Percentiles rank a stretch among this genome's conserved stretches.
phyloP scores from a whole-genome alignment of 2,797 vertebrate species.

The Sebastes taczanowskii region DNA sequence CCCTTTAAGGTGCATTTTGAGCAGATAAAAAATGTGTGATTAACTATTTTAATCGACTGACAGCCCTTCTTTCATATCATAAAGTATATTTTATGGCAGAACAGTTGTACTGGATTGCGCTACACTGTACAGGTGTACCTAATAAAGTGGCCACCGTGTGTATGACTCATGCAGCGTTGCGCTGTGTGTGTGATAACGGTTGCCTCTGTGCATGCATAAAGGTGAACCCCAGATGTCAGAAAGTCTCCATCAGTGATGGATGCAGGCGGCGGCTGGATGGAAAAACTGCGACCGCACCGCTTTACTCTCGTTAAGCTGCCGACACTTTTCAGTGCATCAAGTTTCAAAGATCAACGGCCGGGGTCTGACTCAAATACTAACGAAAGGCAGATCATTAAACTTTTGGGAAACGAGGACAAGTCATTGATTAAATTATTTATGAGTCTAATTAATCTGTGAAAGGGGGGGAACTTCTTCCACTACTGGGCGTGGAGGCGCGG shows the following conservation, averaged over 20 bases:
- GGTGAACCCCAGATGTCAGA: constrained; percentile 41
- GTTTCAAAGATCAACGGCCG: constrained; percentile 74
- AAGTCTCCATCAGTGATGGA: constrained; percentile 40
- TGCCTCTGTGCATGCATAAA: constrained; percentile 24
- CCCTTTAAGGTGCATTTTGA: too few relatives aligned
- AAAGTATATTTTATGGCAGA: neutral
- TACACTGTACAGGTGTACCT: neutral
- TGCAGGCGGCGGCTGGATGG: constrained; percentile 33
- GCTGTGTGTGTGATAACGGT: constrained; percentile 3
- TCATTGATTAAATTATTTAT: constrained; percentile 81
- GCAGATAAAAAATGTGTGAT: too few relatives aligned
- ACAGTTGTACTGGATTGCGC: neutral
- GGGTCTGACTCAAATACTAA: constrained; percentile 79
- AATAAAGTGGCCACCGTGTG: neutral
- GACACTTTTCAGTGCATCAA: constrained; percentile 66
- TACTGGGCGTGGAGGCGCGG: constrained; percentile 57
- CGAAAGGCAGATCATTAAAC: constrained; percentile 77
- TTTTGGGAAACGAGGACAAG: constrained; percentile 73
- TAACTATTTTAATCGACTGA: too few relatives aligned
- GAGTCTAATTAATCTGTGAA: constrained; percentile 77
- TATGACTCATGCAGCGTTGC: neutral
- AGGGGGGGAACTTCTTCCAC: constrained; percentile 52
- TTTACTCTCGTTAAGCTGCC: constrained; percentile 63
- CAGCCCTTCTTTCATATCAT: too few relatives aligned
- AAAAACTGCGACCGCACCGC: constrained; percentile 54